Evolutionary conservation across 2,888 invertebrate genomes (phyloP).

Genomic region (Synanthedon formicaeformis): DNA sequence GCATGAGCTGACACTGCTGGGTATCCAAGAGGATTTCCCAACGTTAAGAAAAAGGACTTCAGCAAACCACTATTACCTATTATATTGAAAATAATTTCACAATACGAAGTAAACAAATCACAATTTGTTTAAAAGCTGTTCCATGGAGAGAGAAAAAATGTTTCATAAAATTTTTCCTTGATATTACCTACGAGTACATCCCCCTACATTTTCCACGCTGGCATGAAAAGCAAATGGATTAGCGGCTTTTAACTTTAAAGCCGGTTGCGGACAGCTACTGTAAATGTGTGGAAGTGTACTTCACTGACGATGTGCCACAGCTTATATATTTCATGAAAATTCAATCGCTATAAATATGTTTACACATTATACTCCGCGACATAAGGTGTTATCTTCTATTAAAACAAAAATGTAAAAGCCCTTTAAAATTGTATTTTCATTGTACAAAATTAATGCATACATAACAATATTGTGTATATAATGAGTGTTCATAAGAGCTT

Average conservation of each 20-base stretch:
- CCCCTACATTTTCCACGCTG: constrained; percentile 27
- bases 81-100: background rate
- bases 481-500: no score
- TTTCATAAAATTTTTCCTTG: constrained; percentile 11
- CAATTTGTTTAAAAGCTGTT: background rate
- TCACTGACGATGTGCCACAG: background rate
- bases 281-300: background rate
- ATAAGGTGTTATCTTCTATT: no score
- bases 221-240: constrained; percentile 51
- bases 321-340: background rate
- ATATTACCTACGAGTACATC: constrained; percentile 5
- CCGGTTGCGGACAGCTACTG: constrained; percentile 4
- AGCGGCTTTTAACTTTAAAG: constrained; percentile 38
- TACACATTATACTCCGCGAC: background rate
- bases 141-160: background rate
- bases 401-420: no score
- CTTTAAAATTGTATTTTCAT: no score
- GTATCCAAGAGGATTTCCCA: no score
- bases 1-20: no score
- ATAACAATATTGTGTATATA: no score
- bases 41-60: no score
- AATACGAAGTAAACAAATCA: background rate
- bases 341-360: background rate
- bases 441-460: no score
- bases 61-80: no score